These are phyloP conservation scores for Pelobates fuscus DNA, from an alignment of 2,113 vertebrate genomes.

Conservation along the genomic window DNA sequence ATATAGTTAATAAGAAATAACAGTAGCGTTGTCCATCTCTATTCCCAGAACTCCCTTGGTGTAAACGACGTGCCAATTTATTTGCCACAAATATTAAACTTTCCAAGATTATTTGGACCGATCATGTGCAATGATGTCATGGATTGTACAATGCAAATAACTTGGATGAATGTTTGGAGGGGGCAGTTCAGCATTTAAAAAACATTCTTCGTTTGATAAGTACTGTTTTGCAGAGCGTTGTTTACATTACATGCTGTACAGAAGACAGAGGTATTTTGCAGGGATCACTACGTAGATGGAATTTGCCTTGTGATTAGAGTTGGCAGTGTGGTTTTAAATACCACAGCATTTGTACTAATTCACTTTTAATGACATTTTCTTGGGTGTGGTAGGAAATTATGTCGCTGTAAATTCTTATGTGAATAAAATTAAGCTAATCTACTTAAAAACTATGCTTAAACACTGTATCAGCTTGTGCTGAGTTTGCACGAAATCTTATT, in stretches of 20 bases:
- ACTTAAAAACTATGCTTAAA: constrained; percentile 70
- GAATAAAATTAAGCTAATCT: constrained; percentile 86
- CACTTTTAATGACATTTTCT: constrained; percentile 67
- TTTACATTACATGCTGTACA: constrained; percentile 10
- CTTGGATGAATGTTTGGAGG: not conserved
- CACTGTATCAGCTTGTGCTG: constrained; percentile 65
- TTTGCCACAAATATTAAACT: too few relatives aligned
- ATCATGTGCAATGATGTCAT: too few relatives aligned
- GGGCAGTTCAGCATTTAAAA: not conserved
- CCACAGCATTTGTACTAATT: constrained; percentile 57
- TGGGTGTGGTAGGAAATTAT: constrained; percentile 77
- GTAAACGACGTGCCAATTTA: too few relatives aligned
- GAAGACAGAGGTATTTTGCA: constrained; percentile 15
- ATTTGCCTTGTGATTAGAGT: constrained; percentile 49
- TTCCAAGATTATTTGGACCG: too few relatives aligned
- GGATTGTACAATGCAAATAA: not conserved
- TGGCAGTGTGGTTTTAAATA: constrained; percentile 50
- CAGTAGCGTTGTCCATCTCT: too few relatives aligned
- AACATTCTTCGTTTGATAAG: constrained; percentile 25
- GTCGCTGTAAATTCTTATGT: constrained; percentile 80
- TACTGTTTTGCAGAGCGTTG: not conserved
- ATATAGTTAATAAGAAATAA: too few relatives aligned
- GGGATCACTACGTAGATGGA: constrained; percentile 33
- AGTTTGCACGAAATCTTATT: constrained; percentile 73
- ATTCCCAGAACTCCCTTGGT: too few relatives aligned